Base-by-base conservation (phyloP, 2,113 vertebrate genomes). In the Ptilonorhynchus violaceus region DNA sequence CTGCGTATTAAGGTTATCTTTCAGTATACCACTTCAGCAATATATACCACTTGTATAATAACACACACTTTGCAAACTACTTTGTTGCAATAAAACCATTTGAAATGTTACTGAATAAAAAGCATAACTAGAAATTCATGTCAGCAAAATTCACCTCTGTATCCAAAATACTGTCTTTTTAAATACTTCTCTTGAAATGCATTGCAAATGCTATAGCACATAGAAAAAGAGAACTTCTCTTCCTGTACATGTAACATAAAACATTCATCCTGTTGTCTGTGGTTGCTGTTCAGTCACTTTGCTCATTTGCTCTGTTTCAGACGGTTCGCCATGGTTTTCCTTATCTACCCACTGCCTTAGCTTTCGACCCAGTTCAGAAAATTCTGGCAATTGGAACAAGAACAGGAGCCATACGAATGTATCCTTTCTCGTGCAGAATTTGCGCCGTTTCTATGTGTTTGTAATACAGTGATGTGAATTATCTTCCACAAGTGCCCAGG, bases 361-460 rank as follows among this genome's bases (percentile, higher is more conserved):
- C 99, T 82, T 99, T 99, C 95, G 99, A 99, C 97, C 99, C 99
- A 7, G 99, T 99, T 96, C 99, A 99, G 98, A 99, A 99, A 98
- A 98, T 99, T 75, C 97, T 99, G 97, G 99, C 99, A 72, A 98
- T 99, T 68, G 99, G 99, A 77, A 99, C 99, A 42, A 98, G 99
- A 97, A 98, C 99, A 88, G 99, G 99, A 96, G 99, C 98, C 73
- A 98, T 99, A 93, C 98, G 99, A 96, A 99, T 99, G 99, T 99
- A 99, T 99, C 99, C 99, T 99, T 99, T 97, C 92, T 67, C 66
- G 28, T 41, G 58, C 66, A 81, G 49, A 88, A 60, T 37, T 81
- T 80, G 93, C 94, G 84, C 31, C 37, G 50, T 97, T 89, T 93
- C 59, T n/a, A 2, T 90, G 44, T 72, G 11, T 93, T 95, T 94